Evolutionary conservation across 2,888 invertebrate species (phyloP).

Genomic region (Aleiodes testaceus): DNA sequence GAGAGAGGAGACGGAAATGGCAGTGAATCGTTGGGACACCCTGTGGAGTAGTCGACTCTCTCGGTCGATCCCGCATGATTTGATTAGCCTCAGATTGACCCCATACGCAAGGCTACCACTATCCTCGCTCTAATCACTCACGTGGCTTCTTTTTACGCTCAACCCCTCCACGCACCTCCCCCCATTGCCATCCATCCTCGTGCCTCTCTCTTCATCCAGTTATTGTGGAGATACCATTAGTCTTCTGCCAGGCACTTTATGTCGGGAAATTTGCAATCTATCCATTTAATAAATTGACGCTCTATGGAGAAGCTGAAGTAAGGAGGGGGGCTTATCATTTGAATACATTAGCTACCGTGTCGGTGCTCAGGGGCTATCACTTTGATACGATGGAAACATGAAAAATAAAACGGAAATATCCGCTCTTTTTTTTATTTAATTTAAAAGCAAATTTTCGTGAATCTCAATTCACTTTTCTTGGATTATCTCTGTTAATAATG

Average conservation of each 20-base stretch:
- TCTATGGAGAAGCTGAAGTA: constrained; percentile 38
- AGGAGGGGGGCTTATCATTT: constrained; percentile 66
- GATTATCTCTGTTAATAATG: too few species aligned
- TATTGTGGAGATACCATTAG: constrained; percentile 63
- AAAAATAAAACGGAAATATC: not conserved
- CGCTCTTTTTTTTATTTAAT: not conserved
- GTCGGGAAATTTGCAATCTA: constrained; percentile 73
- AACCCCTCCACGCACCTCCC: constrained; percentile 49
- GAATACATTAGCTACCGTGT: constrained; percentile 65
- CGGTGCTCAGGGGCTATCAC: constrained; percentile 45
- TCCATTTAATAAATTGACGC: constrained; percentile 73
- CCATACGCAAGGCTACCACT: constrained; percentile 50
- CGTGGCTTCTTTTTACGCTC: constrained; percentile 58
- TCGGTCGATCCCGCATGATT: constrained; percentile 67
- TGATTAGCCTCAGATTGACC: constrained; percentile 74
- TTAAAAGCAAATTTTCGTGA: not conserved
- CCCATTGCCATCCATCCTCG: constrained; percentile 34
- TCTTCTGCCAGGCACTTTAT: constrained; percentile 70
- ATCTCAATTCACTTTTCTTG: too few species aligned
- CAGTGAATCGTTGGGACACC: constrained; percentile 50
- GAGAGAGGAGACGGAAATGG: constrained; percentile 55
- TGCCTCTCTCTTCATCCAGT: constrained; percentile 44
- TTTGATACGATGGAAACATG: not conserved
- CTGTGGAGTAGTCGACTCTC: constrained; percentile 51
- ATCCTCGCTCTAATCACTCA: constrained; percentile 57